Base-by-base conservation (phyloP, 2,888 invertebrate genomes). In the Drosophila paucipuncta region DNA sequence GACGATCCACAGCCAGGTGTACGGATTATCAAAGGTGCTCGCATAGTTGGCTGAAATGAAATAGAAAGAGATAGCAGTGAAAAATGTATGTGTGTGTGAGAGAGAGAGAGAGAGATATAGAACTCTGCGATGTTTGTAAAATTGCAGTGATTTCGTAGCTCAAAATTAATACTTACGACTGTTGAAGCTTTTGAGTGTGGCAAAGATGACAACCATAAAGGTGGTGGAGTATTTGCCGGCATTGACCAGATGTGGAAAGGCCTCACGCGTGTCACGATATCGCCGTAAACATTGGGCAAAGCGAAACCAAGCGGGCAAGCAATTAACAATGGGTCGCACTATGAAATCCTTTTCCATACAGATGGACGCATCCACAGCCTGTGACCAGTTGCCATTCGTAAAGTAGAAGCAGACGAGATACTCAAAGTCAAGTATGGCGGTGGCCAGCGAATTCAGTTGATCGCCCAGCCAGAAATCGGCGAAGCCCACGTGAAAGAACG, bases 391-490 rank as follows among this genome's bases (percentile, higher is more conserved):
- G 6, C 95, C 95, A 81, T 97, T 97, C 0, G 96, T 96, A 4
- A 96, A 94, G 92, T 99, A 99, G 94, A 98, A 99, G 89, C 99
- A 99, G 35, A 97, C 93, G 77, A 99, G 95, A 93, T 97, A 99
- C 91, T 99, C 98, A 91, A 99, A 96, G 93, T 99, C 99, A 18
- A 98, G 94, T 80, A 99, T 95, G 5, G 98, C 97, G 0, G 96
- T 97, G 0, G 95, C 97, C 79, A 99, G 95, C 64, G 99, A 99
- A 94, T 99, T 99, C 91, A 99, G 94, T 93, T 99, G 99, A 94
- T 99, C 99, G 7, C 98, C 99, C 93, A 99, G 95, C 99, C 99
- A 99, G 95, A 99, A 99, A 94, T 99, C 99, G 31, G 99, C 98
- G 92, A 99, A 99, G 52, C 97, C 95, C 11, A 99, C 99, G 82